Evolutionary conservation across 2,113 vertebrate species (phyloP).

Genomic region (Struthio camelus): DNA sequence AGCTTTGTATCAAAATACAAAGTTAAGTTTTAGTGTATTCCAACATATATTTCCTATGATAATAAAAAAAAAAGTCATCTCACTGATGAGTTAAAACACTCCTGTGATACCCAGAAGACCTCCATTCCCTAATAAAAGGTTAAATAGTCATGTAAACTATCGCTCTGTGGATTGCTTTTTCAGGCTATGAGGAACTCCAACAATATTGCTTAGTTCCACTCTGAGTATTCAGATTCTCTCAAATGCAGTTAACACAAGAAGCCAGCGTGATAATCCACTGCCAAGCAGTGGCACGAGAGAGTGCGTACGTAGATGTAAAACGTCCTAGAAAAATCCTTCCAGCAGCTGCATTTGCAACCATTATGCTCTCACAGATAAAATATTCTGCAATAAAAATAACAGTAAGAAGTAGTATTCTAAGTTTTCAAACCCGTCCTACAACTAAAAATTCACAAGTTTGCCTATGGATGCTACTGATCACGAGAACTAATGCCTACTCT

Average conservation of each 20-base stretch:
- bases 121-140: not conserved
- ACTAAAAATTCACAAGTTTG: not conserved
- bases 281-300: not conserved
- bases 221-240: not conserved
- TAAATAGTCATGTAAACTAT: not conserved
- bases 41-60: too few species aligned
- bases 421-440: not conserved
- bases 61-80: too few species aligned
- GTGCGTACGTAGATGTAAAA: not conserved
- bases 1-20: too few species aligned
- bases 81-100: too few species aligned
- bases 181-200: not conserved
- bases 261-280: not conserved
- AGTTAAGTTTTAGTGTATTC: too few species aligned
- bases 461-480: rapidly evolving
- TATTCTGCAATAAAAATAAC: not conserved
- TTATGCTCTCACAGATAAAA: not conserved
- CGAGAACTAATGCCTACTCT: not conserved
- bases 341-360: not conserved
- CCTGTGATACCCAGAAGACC: too few species aligned
- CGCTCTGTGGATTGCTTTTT: not conserved
- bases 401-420: not conserved
- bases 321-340: not conserved
- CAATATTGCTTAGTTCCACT: not conserved
- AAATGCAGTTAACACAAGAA: not conserved